phyloP scores from a whole-genome alignment of 2,888 invertebrate species.

The Brenthis ino region DNA sequence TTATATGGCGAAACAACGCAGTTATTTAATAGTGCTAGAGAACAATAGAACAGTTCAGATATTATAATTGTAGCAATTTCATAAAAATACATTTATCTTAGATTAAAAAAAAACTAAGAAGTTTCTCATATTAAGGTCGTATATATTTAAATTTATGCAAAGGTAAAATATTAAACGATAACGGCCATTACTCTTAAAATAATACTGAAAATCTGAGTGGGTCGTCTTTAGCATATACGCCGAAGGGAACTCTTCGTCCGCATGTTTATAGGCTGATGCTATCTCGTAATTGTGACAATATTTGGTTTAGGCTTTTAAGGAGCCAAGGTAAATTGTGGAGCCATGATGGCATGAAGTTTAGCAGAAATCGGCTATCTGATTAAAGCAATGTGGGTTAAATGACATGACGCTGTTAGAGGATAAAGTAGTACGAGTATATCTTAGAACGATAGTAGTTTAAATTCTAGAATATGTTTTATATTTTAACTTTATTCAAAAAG shows the following conservation, averaged over 20 bases:
- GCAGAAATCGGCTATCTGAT: slow-evolving; percentile 47
- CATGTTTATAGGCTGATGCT: slow-evolving; percentile 76
- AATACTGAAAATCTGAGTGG: slow-evolving; percentile 47
- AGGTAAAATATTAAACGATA: slow-evolving; percentile 23
- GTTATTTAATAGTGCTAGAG: no score
- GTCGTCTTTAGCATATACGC: slow-evolving; percentile 66
- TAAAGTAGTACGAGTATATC: slow-evolving; percentile 21
- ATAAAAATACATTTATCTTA: no score
- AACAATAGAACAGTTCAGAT: no score
- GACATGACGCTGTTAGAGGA: slow-evolving; percentile 26
- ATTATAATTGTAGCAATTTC: no score
- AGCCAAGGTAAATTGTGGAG: slow-evolving; percentile 53
- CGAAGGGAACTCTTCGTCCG: slow-evolving; percentile 68
- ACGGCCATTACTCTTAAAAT: slow-evolving; percentile 47
- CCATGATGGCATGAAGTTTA: slow-evolving; percentile 64
- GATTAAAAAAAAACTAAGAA: no score
- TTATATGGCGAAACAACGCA: no score
- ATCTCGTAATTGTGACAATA: slow-evolving; percentile 81
- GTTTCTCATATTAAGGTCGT: background rate
- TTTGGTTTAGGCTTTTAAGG: slow-evolving; percentile 74
- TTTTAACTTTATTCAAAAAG: background rate
- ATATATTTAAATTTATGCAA: slow-evolving; percentile 17
- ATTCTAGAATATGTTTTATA: background rate
- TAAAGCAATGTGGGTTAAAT: slow-evolving; percentile 43
- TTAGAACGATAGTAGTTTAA: background rate